Evolutionary conservation across 2,888 invertebrate genomes (phyloP).

Genomic region (Agriopis marginaria): DNA sequence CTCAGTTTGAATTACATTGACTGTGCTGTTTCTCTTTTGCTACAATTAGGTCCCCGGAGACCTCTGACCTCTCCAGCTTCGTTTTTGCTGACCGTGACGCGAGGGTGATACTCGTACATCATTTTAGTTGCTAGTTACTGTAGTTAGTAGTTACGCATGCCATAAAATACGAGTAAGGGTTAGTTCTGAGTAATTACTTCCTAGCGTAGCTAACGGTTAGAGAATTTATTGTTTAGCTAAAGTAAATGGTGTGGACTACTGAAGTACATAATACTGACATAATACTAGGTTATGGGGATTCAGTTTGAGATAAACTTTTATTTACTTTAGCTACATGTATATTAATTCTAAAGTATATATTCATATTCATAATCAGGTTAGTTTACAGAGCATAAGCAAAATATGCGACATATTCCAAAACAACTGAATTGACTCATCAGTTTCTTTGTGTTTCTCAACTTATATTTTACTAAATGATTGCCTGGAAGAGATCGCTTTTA

Average conservation of each 20-base stretch:
- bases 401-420: no score
- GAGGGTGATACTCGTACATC: conserved; percentile 24
- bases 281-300: no score
- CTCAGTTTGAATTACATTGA: conserved; percentile 10
- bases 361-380: no score
- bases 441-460: no score
- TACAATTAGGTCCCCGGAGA: conserved; percentile 25
- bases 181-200: conserved; percentile 33
- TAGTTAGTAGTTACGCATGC: conserved; percentile 37
- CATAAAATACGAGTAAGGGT: conserved; percentile 32
- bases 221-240: conserved; percentile 23
- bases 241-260: not conserved
- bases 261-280: no score
- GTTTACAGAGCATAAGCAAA: no score
- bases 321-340: no score
- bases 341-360: no score
- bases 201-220: conserved; percentile 7
- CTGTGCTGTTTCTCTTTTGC: conserved; percentile 17
- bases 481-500: no score
- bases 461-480: no score
- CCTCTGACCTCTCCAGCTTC: conserved; percentile 28
- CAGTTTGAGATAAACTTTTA: no score
- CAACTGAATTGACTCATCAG: no score
- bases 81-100: conserved; percentile 33
- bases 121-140: conserved; percentile 28